Percentiles rank a stretch among this genome's conserved stretches.
phyloP scores from a whole-genome alignment of 2,113 vertebrate species.

The Thalassarche chlororhynchos region DNA sequence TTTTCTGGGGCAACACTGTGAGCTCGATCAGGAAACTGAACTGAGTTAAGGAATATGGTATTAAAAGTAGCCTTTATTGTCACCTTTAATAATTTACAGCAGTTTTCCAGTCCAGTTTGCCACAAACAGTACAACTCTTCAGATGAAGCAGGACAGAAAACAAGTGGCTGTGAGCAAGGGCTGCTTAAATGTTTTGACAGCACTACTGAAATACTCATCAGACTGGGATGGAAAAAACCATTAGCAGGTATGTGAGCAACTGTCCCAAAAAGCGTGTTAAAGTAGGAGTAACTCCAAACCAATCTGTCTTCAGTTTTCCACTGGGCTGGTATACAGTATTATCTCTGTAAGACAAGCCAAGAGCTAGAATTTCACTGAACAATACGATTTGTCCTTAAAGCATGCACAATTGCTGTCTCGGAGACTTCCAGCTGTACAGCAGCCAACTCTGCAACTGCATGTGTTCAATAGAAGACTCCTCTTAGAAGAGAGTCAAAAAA shows the following conservation, averaged over 20 bases:
- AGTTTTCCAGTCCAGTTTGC: neutral
- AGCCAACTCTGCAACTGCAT: neutral
- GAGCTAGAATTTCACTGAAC: constrained; percentile 16
- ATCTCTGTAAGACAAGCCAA: neutral
- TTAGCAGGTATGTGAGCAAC: constrained; percentile 35
- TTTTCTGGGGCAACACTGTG: neutral
- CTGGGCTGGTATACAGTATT: neutral
- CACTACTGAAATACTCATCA: constrained; percentile 53
- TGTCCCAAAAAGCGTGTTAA: constrained; percentile 2
- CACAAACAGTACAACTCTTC: neutral
- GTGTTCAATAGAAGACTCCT: neutral
- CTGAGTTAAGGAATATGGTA: neutral
- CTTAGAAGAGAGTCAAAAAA: neutral
- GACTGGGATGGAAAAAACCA: neutral
- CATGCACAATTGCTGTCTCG: neutral
- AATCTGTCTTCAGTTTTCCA: constrained; percentile 18
- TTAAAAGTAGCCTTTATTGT: neutral
- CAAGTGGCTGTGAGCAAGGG: neutral
- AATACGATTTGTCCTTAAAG: constrained; percentile 6
- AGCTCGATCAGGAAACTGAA: neutral
- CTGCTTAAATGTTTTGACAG: constrained; percentile 35
- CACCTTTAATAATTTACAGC: neutral
- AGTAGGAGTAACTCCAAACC: neutral
- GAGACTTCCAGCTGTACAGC: constrained; percentile 10
- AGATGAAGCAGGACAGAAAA: neutral